Base-by-base conservation (phyloP, 2,113 vertebrate species). In the Crocuta crocuta region DNA sequence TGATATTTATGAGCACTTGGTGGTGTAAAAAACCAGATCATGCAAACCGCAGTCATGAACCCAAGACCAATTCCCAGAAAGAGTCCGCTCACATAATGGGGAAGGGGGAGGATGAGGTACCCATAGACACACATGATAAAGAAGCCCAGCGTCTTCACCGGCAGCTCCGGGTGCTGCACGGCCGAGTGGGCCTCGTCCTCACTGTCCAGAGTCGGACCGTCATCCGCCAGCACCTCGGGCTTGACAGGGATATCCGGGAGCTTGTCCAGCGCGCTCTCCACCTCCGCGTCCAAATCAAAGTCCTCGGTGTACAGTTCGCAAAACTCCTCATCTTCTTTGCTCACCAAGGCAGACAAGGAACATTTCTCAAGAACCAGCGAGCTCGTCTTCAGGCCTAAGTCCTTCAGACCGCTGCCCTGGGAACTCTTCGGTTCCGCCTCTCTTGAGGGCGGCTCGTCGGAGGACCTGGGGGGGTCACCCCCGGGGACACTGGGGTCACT, bases 321-420 rank as follows among this genome's bases (percentile, higher is more conserved):
- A 80, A 99, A 99, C 97, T 99, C 99, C 94, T 99, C 99, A 0
- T 99, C 99, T 96, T 99, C 99, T 98, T 99, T 99, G 97, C 99
- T 99, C 48, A 98, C 99, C 74, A 99, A 98, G 35, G 99, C 99
- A 33, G 99, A 99, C 99, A 99, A 99, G 0, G 99, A 99, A 97
- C 99, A 99, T 43, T 99, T 99, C 94, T 99, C 99, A 97, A 99
- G 99, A 50, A 99, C 99, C 0, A 99, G 98, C 7, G 99, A 98
- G 4, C 99, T 96, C 94, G 99, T 97, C 97, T 98, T 99, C 33
- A 91, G 96, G 94, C 97, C 99, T 91, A 74, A 2, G 0, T 99
- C 99, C 98, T 99, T 99, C 90, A 98, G 98, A 95, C 98, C 97
- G 97, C 97, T 96, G 10, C 82, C 96, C 84, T 98, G 98, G 96